phyloP scores from a whole-genome alignment of 2,888 invertebrate species.

The Heliconius sara region DNA sequence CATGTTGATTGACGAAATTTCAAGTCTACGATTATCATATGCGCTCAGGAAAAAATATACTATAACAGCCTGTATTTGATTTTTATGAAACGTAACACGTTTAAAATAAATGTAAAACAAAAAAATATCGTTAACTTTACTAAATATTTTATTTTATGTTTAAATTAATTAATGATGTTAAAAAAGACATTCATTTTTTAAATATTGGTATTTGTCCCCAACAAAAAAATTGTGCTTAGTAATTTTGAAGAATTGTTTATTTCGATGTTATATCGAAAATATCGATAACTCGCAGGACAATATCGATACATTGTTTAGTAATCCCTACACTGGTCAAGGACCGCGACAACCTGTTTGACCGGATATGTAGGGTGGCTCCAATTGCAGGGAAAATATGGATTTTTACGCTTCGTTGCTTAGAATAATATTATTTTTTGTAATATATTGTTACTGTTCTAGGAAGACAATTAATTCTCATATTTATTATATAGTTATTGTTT shows the following conservation, averaged over 20 bases:
- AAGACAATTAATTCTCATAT: neutral
- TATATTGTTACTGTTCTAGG: neutral
- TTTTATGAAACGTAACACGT: neutral
- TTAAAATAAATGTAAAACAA: no score
- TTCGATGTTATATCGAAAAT: slow-evolving; percentile 6
- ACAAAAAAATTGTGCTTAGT: neutral
- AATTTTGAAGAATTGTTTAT: neutral
- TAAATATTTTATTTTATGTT: no score
- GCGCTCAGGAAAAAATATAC: neutral
- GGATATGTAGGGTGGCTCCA: slow-evolving; percentile 71
- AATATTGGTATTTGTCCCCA: neutral
- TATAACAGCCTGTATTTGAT: no score
- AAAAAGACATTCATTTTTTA: no score
- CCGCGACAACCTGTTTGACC: slow-evolving; percentile 72
- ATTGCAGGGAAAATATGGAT: slow-evolving; percentile 58
- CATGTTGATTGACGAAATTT: neutral
- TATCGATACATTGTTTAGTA: slow-evolving; percentile 38
- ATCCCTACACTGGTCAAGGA: slow-evolving; percentile 68
- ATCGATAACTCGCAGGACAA: slow-evolving; percentile 41
- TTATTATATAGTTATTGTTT: neutral
- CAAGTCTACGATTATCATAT: neutral
- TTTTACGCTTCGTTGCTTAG: slow-evolving; percentile 55
- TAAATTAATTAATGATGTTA: no score
- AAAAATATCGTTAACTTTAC: no score
- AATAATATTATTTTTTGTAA: slow-evolving; percentile 9